Base-by-base conservation (phyloP, 2,113 vertebrate species). In the Catharus fuscescens region DNA sequence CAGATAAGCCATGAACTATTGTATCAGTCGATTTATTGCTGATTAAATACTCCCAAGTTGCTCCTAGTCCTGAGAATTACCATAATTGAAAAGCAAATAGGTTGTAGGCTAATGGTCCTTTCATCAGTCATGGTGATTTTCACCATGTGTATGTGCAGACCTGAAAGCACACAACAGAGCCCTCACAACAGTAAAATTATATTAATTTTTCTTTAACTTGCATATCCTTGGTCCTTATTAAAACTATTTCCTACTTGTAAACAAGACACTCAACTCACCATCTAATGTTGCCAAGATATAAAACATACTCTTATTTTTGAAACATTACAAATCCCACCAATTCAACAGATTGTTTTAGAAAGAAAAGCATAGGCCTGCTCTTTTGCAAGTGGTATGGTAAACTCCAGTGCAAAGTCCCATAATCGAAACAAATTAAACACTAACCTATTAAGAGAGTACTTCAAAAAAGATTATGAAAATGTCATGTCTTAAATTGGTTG, bases 1-100 rank as follows among this genome's bases (percentile, higher is more conserved):
- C 48, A 93, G 94, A 96, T 95, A 97, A 96, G 80, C 67, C 86
- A 62, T 72, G 52, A 90, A 64, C 85, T 74, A 67, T 80, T 74
- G 40, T 56, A 80, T 90, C 10, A 0, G 2, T 64, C 90, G 82
- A 94, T 97, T 96, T 95, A 88, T 26, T 52, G 61, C 48, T 84
- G 76, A 95, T 95, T 95, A 93, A 92, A 92, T 54, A 62, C 54
- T 94, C 86, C 73, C 80, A 88, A 86, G 82, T 48, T 80, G 48
- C 44, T 83, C 45, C 25, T 57, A 76, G 76, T 60, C 82, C 61
- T 32, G 60, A 85, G 53, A 92, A 88, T 86, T 91, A 80, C 61
- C 18, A 29, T 45, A 87, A 92, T 2, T 78, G 60, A 86, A 92
- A 92, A 91, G 60, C 24, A 86, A 74, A 59, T 44, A 56, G 18